Evolutionary conservation across 2,797 vertebrate genomes (phyloP), one percentile per base, ranked within the genome.

Genomic region (Coccyzus lansbergi): DNA sequence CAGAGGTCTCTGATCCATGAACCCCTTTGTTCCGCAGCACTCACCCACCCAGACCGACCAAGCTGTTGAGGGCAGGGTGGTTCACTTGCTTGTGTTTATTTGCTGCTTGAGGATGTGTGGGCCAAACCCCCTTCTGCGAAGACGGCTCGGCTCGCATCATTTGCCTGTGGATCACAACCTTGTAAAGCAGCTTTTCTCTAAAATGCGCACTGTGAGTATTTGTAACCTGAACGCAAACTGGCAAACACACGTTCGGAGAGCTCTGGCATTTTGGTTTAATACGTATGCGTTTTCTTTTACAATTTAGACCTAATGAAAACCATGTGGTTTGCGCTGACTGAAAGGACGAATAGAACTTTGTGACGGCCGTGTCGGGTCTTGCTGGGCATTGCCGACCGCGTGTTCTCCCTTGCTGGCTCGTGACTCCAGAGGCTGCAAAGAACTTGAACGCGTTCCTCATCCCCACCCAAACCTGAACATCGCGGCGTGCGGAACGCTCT

Each of bases 261-360:
- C 88, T 87, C 91, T 65, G 86, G 34, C 83, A 53, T 83, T 93
- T 86, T 59, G 86, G 56, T 95, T 96, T 95, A 86, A 95, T 94
- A 34, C 36, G 78, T 94, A 72, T 96, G 52, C 78, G 85, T 94
- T 95, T 95, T 94, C 89, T 94, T 96, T 94, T 94, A 95, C 93
- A 86, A 76, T 91, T 96, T 49, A 76, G 83, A 79, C 72, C 40
- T 95, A 94, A 96, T 95, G 93, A 71, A 96, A 92, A 94, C 31
- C 92, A 91, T 82, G 93, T 94, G 96, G 86, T 60, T 83, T 90
- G 88, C 64, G 68, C 88, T n/a, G 92, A 89, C 71, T 15, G 12
- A 33, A 83, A 96, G 84, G 71, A 93, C 83, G 87, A 93, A 87
- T 71, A 75, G 90, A 46, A 90, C 82, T 67, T 80, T 86, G 93